Evolutionary conservation across 1,140 invertebrate species (phyloP).

Genomic region (Alviniconcha marisindica): DNA sequence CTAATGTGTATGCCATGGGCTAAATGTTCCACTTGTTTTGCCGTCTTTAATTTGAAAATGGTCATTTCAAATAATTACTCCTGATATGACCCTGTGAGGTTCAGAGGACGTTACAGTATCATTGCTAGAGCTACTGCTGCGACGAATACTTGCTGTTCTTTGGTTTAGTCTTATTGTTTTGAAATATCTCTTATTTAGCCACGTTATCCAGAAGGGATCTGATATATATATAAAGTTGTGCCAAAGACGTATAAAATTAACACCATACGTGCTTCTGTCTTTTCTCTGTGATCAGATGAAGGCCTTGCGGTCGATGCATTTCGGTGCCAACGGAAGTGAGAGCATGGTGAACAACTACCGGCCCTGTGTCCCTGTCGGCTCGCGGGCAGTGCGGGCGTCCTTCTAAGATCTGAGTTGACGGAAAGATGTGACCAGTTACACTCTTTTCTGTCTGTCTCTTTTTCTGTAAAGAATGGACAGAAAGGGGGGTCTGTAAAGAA

Average conservation of each 20-base stretch:
- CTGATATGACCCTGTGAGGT: too few species aligned
- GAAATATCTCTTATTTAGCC: not conserved
- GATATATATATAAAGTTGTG: not conserved
- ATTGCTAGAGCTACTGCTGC: not conserved
- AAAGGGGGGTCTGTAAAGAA: too few species aligned
- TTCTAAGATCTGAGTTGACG: too few species aligned
- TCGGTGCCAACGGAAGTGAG: slow-evolving; percentile 72
- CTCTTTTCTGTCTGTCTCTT: too few species aligned
- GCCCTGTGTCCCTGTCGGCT: slow-evolving; percentile 49
- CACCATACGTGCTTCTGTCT: not conserved
- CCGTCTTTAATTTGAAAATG: too few species aligned
- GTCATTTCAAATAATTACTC: too few species aligned
- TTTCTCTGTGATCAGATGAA: slow-evolving; percentile 50
- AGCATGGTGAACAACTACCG: slow-evolving; percentile 52
- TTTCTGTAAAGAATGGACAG: too few species aligned
- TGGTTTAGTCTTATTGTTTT: not conserved
- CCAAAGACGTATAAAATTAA: not conserved
- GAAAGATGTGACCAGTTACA: too few species aligned
- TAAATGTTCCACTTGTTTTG: too few species aligned
- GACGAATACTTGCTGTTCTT: not conserved
- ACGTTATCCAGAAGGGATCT: not conserved
- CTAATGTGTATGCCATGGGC: too few species aligned
- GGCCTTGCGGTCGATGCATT: slow-evolving; percentile 44
- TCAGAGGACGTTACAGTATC: too few species aligned
- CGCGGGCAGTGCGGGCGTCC: slow-evolving; percentile 48